phyloP scores from a whole-genome alignment of 2,113 vertebrate genomes.

The Myrmophylax atrothorax region DNA sequence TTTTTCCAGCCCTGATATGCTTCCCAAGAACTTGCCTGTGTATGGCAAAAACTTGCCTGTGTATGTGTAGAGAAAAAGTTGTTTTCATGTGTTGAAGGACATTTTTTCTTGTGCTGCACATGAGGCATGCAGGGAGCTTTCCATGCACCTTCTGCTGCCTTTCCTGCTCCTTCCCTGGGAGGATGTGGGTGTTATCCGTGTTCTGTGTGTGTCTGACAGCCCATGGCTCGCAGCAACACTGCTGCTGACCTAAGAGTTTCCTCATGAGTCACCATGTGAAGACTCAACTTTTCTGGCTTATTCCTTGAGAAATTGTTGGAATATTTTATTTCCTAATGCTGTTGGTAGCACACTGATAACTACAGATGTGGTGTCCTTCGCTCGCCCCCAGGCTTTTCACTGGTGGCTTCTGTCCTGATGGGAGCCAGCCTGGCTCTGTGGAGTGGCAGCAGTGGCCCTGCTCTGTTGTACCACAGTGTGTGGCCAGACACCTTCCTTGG shows the following conservation, averaged over 20 bases:
- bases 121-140: neutral
- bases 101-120: neutral
- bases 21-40: rapidly evolving
- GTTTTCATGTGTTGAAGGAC: neutral
- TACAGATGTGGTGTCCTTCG: neutral
- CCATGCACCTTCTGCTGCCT: neutral
- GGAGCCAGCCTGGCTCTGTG: neutral
- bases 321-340: neutral
- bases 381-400: neutral
- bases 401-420: neutral
- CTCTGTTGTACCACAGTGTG: rapidly evolving
- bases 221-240: neutral
- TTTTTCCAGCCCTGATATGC: rapidly evolving
- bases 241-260: slow-evolving; percentile 50
- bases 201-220: neutral
- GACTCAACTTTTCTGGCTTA: slow-evolving; percentile 39
- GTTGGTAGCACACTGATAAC: neutral
- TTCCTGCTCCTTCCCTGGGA: slow-evolving; percentile 7
- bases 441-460: rapidly evolving
- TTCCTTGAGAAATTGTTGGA: neutral
- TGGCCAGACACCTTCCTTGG: rapidly evolving
- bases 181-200: slow-evolving; percentile 51
- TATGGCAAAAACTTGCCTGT: rapidly evolving
- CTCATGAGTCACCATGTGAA: neutral
- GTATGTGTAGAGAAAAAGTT: rapidly evolving